Conservation (phyloP, 2,797 vertebrate genomes). For the Lutjanus argentimaculatus region DNA sequence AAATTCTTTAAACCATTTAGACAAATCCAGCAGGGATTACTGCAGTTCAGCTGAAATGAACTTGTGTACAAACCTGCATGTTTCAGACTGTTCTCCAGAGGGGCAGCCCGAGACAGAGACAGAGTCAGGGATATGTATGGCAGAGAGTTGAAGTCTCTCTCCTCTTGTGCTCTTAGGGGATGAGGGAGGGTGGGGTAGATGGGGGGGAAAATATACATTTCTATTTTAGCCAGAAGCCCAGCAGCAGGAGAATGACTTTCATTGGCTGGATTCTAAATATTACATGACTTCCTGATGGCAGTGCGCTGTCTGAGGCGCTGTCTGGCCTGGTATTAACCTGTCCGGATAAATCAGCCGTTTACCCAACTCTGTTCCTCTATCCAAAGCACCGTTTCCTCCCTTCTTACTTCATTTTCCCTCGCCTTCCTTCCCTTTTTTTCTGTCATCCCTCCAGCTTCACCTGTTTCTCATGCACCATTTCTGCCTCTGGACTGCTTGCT, state of each 20-base stretch:
- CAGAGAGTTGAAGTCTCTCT: slow-evolving; percentile 30
- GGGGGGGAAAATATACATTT: slow-evolving; percentile 70
- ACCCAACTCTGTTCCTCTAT: slow-evolving; percentile 65
- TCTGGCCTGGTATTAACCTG: slow-evolving; percentile 88
- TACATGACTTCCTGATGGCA: slow-evolving; percentile 87
- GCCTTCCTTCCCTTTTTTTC: slow-evolving; percentile 42
- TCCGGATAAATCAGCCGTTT: slow-evolving; percentile 87
- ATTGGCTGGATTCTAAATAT: slow-evolving; percentile 87
- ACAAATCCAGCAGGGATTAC: slow-evolving; percentile 46
- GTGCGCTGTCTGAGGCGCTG: slow-evolving; percentile 83
- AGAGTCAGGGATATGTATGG: slow-evolving; percentile 28
- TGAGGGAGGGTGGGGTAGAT: slow-evolving; percentile 13
- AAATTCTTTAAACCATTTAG: slow-evolving; percentile 42
- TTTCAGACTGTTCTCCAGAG: slow-evolving; percentile 24
- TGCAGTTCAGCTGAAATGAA: slow-evolving; percentile 35
- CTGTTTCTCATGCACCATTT: slow-evolving; percentile 55
- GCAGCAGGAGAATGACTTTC: slow-evolving; percentile 83
- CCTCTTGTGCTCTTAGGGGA: slow-evolving; percentile 42
- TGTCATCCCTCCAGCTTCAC: slow-evolving; percentile 49
- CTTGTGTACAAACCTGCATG: slow-evolving; percentile 20
- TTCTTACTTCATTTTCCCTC: slow-evolving; percentile 34
- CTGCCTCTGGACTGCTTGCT: slow-evolving; percentile 35
- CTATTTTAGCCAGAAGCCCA: slow-evolving; percentile 79
- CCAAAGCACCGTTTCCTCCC: slow-evolving; percentile 52
- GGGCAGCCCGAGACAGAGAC: slow-evolving; percentile 12